Evolutionary conservation across 30 jellyfish, hydroid and myxozoan species (phyloP), one percentile per base, ranked within the genome.

Genomic region (Hydra vulgaris): DNA sequence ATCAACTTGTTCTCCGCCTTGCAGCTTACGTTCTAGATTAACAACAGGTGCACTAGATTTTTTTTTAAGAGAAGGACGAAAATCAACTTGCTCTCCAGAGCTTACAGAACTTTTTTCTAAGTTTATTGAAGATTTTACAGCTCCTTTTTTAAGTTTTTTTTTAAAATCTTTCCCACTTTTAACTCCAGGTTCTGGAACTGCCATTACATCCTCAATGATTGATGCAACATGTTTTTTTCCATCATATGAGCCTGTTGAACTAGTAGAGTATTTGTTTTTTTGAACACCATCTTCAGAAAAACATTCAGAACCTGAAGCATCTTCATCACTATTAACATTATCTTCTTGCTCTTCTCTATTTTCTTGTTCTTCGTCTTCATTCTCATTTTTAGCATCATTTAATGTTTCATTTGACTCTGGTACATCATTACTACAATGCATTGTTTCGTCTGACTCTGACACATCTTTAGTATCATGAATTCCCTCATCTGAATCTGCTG

Each of bases 31-130:
- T 56, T 81, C 89, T 55, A 81, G 22, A n/a, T 27, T 72, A 18
- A 87, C 93, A 8, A 80, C 83, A 18, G 88, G 83, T 68, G 84
- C 83, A 67, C 80, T 87, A 72, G 81, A 95, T 16, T 86, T 53
- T 66, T 84, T 23, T 26, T 89, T 89, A 26, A 92, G 71, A 20
- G 86, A 88, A 0, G 89, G 79, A 21, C 98, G 84, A 79, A 92
- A 92, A 79, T 92, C 98, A 1, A 92, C 98, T 77, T 92, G 98
- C 79, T 92, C 98, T 7, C 85, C 85, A 7, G 87, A 75, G 18
- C 96, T 95, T 69, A 68, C 82, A n/a, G 88, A 82, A 21, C 78
- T 76, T 0, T 77, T 73, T 12, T 61, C 81, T 52, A 66, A 78
- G 26, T 54, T 53, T 76, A 25, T 53, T 21, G 83, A 21, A 66